Percentiles rank a stretch among this genome's conserved stretches.
These are phyloP conservation scores for Andrena chrysosceles DNA, from an alignment of 2,888 invertebrate genomes.

Conservation along the genomic window DNA sequence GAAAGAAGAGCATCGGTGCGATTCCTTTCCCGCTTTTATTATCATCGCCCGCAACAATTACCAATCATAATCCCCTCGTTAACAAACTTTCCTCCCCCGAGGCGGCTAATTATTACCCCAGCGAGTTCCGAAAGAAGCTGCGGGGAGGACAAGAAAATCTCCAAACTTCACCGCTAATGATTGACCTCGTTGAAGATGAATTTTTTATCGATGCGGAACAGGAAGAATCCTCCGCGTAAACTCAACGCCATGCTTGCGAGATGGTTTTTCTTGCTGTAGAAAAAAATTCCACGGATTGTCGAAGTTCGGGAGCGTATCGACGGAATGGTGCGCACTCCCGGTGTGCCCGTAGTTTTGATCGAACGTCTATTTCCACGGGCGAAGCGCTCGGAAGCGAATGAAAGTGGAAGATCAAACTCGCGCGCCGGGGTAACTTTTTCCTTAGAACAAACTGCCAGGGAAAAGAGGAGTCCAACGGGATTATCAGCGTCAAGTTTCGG, in stretches of 20 bases:
- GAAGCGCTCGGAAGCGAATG: constrained; percentile 36
- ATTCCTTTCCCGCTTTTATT: neutral
- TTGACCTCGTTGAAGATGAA: constrained; percentile 9
- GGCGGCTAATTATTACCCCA: neutral
- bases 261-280: neutral
- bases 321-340: constrained; percentile 13
- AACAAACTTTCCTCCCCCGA: neutral
- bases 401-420: constrained; percentile 60
- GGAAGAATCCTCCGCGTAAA: neutral
- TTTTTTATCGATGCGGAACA: neutral
- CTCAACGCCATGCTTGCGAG: no score
- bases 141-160: neutral
- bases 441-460: constrained; percentile 47
- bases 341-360: constrained; percentile 45
- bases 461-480: constrained; percentile 45
- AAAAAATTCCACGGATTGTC: constrained; percentile 25
- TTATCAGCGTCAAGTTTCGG: constrained; percentile 66
- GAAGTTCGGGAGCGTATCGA: constrained; percentile 27
- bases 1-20: neutral
- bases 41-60: neutral
- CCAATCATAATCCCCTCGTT: constrained; percentile 2
- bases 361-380: constrained; percentile 46
- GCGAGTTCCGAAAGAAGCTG: neutral
- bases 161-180: constrained; percentile 5
- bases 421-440: constrained; percentile 56